A percentile compares a stretch with the other conserved stretches of the same genome.
These are phyloP conservation scores for Ctenopoma multispine DNA, from an alignment of 2,797 vertebrate genomes.

Conservation along the genomic window DNA sequence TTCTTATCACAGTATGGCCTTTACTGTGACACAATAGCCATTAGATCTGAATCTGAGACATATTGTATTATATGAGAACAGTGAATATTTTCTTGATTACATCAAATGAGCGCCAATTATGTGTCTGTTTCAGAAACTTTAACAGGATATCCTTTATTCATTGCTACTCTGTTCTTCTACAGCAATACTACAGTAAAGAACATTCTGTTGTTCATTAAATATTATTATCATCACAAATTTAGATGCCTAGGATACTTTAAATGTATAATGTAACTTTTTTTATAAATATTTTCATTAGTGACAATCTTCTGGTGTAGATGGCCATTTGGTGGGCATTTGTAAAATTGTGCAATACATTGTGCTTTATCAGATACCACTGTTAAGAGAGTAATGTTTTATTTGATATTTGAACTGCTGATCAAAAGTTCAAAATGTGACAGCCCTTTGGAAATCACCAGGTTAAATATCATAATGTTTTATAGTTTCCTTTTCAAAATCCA, in stretches of 20 bases:
- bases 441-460: no score
- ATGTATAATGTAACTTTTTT: no score
- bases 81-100: conserved; percentile 21
- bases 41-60: conserved; percentile 44
- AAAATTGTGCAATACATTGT: background rate
- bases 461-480: background rate
- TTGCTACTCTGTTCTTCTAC: background rate
- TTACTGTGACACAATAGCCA: conserved; percentile 60
- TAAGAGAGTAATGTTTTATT: background rate
- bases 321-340: background rate
- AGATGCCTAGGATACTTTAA: background rate
- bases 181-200: conserved; percentile 1
- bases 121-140: conserved; percentile 26
- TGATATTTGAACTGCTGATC: background rate
- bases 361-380: background rate
- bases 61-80: conserved; percentile 34
- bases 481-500: background rate
- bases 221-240: background rate
- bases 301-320: no score
- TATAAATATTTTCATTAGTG: no score
- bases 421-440: background rate
- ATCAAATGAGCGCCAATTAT: conserved; percentile 32
- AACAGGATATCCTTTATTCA: background rate
- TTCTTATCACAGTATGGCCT: conserved; percentile 56
- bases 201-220: background rate